These are phyloP conservation scores for Darevskia nairensis DNA, from an alignment of 2,797 vertebrate genomes.

Conservation along the genomic window DNA sequence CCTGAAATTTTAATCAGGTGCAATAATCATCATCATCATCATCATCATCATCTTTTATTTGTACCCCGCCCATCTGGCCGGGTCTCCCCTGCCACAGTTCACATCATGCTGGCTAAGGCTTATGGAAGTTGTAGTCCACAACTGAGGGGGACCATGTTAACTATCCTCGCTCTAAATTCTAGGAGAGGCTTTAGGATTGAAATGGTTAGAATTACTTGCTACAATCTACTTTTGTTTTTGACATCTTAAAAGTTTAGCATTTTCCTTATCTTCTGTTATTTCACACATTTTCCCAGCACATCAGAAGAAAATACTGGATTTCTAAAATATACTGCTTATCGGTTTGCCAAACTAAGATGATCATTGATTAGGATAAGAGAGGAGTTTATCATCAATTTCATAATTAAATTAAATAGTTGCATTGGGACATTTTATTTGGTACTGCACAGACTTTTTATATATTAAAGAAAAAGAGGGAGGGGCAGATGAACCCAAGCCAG, in stretches of 20 bases:
- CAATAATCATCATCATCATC: too few relatives aligned
- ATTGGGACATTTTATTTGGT: constrained; percentile 1
- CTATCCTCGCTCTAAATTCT: not conserved
- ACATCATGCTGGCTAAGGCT: too few relatives aligned
- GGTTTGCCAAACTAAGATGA: not conserved
- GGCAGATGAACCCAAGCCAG: not conserved
- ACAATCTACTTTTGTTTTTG: not conserved
- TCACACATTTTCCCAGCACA: not conserved
- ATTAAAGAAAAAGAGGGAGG: not conserved
- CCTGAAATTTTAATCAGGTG: not conserved
- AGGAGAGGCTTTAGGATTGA: not conserved
- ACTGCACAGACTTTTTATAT: not conserved
- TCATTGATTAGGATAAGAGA: constrained; percentile 24
- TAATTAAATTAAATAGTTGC: constrained; percentile 32
- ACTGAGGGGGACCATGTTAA: too few relatives aligned
- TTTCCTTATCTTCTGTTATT: not conserved
- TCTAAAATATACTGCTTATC: constrained; percentile 9
- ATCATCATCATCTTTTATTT: too few relatives aligned
- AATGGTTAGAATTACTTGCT: not conserved
- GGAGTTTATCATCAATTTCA: not conserved
- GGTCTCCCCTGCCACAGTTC: too few relatives aligned
- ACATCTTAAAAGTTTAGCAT: not conserved
- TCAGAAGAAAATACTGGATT: constrained; percentile 27
- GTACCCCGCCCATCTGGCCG: too few relatives aligned
- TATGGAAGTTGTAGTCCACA: too few relatives aligned